These are phyloP conservation scores for Solenodon paradoxus DNA, from an alignment of 2,113 vertebrate species.

Conservation along the genomic window DNA sequence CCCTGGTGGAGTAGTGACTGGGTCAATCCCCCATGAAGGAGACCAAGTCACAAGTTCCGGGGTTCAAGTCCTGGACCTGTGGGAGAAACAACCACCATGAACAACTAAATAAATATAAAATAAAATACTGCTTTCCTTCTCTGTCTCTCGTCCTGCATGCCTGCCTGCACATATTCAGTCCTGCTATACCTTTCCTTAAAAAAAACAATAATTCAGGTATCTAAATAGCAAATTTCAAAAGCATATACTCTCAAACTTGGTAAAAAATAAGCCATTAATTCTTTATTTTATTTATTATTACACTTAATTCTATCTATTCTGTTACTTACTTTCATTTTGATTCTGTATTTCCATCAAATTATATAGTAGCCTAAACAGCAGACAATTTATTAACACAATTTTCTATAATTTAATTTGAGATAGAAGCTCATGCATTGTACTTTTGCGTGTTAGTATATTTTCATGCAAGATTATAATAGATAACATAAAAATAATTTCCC, in stretches of 20 bases:
- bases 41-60: no score
- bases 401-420: neutral
- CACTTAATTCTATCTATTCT: neutral
- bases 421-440: neutral
- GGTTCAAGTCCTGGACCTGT: no score
- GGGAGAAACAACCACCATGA: no score
- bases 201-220: no score
- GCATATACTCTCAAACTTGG: neutral
- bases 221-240: neutral
- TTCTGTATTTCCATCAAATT: neutral
- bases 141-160: no score
- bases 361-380: neutral
- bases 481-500: neutral
- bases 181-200: no score
- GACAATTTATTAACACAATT: neutral
- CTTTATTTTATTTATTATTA: neutral
- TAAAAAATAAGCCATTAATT: neutral
- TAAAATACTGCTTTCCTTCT: no score
- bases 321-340: neutral
- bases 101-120: no score
- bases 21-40: no score
- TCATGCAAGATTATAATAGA: neutral
- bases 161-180: no score
- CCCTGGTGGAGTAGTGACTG: no score
- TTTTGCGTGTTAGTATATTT: neutral